A percentile compares a stretch with the other conserved stretches of the same genome.
These are phyloP conservation scores for Phasianus colchicus DNA, from an alignment of 2,113 vertebrate genomes.

Conservation along the genomic window DNA sequence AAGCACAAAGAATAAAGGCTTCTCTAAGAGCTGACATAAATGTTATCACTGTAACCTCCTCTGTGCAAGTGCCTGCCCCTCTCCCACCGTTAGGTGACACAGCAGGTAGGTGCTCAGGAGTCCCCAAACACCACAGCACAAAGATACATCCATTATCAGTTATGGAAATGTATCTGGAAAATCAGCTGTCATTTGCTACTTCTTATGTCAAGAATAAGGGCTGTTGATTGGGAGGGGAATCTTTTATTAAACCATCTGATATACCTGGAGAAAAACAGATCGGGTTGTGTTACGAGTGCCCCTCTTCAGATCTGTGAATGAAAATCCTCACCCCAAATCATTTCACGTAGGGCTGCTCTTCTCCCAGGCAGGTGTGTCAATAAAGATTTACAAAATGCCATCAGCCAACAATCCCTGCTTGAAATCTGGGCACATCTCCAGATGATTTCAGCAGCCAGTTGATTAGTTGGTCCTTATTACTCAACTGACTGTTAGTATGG, in stretches of 20 bases:
- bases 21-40: not conserved
- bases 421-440: conserved; percentile 44
- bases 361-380: not conserved
- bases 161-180: not conserved
- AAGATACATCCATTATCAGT: not conserved
- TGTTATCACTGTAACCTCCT: not conserved
- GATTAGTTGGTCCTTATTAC: conserved; percentile 56
- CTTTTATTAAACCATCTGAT: not conserved
- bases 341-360: conserved; percentile 15
- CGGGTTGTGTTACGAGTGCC: not conserved
- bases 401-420: conserved; percentile 21
- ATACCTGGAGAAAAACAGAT: not conserved
- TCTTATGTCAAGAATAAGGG: not conserved
- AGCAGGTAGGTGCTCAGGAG: not conserved
- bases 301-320: conserved; percentile 13
- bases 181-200: not conserved
- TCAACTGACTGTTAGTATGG: conserved; percentile 19
- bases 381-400: conserved; percentile 32
- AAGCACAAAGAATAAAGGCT: not conserved
- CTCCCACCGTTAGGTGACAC: not conserved
- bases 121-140: not conserved
- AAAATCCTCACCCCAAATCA: not conserved
- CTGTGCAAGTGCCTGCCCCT: not conserved
- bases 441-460: conserved; percentile 28
- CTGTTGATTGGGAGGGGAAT: not conserved